Conservation (phyloP, 2,888 invertebrate species). For the Zhengitettix transpicula region DNA sequence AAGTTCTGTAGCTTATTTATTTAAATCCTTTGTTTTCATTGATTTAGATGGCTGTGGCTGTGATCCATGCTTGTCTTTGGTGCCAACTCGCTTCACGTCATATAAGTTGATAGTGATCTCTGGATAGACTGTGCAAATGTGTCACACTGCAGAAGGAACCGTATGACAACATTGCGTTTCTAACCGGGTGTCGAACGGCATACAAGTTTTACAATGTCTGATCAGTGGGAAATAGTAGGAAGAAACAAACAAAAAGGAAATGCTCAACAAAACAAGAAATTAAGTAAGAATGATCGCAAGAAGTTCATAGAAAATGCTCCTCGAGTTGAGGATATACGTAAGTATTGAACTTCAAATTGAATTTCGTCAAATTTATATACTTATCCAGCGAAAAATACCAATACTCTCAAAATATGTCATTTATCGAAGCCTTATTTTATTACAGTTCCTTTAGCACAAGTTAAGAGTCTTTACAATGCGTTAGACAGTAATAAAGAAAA, state of each 20-base stretch:
- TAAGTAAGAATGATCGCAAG: constrained; percentile 38
- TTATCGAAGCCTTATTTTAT: not conserved
- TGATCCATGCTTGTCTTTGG: no score
- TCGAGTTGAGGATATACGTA: constrained; percentile 60
- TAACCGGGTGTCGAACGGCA: no score
- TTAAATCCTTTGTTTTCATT: no score
- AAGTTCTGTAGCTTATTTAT: no score
- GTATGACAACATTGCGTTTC: no score
- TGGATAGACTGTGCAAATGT: no score
- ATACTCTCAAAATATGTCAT: not conserved
- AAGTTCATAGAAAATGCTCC: constrained; percentile 43
- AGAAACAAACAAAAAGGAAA: constrained; percentile 43
- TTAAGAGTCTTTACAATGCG: constrained; percentile 45
- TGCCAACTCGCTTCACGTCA: no score
- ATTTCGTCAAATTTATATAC: not conserved
- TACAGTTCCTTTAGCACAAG: constrained; percentile 49
- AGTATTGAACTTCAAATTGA: constrained; percentile 24
- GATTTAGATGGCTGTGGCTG: no score
- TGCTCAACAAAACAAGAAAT: constrained; percentile 31
- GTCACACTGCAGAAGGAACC: no score
- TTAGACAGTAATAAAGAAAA: constrained; percentile 44
- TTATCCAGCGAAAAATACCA: no score
- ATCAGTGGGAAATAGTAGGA: constrained; percentile 20
- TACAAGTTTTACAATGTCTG: constrained; percentile 11
- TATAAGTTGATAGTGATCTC: no score